These are phyloP conservation scores for Drosophila paranaensis DNA, from an alignment of 2,888 invertebrate species.

Conservation along the genomic window DNA sequence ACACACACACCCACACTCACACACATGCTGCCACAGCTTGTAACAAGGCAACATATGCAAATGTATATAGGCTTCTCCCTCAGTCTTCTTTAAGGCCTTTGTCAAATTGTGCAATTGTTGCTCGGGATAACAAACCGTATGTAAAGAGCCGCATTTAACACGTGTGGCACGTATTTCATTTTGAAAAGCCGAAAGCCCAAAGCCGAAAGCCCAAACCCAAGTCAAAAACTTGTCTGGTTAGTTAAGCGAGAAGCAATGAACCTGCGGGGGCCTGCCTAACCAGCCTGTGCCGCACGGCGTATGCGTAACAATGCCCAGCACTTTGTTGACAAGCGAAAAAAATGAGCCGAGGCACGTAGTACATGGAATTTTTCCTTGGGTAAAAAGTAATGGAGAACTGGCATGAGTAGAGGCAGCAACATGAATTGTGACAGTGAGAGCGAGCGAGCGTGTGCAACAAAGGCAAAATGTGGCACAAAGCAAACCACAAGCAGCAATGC, in stretches of 20 bases:
- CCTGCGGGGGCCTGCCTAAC: conserved; percentile 36
- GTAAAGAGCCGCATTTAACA: conserved; percentile 68
- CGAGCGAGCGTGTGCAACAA: conserved; percentile 34
- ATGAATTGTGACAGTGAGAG: conserved; percentile 17
- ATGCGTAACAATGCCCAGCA: conserved; percentile 53
- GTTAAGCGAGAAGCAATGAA: conserved; percentile 64
- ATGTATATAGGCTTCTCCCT: conserved; percentile 2
- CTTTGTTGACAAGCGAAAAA: conserved; percentile 19
- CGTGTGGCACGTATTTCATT: conserved; percentile 79
- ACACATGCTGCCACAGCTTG: conserved; percentile 18
- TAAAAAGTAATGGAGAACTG: conserved; percentile 1
- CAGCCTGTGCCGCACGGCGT: conserved; percentile 37
- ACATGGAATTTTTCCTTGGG: conserved; percentile 27
- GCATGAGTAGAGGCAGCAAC: neutral
- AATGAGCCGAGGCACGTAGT: conserved; percentile 37
- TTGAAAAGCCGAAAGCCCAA: conserved; percentile 29
- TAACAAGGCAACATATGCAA: conserved; percentile 60
- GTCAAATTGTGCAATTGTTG: conserved; percentile 75
- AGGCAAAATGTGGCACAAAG: conserved; percentile 59
- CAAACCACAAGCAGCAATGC: conserved; percentile 17
- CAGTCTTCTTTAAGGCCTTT: conserved; percentile 4
- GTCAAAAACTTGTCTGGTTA: conserved; percentile 35
- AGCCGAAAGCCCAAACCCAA: conserved; percentile 14
- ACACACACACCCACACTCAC: conserved; percentile 4
- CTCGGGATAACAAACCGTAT: conserved; percentile 29